Conservation (phyloP, 2,888 invertebrate species). For the Periphyllus acericola region DNA sequence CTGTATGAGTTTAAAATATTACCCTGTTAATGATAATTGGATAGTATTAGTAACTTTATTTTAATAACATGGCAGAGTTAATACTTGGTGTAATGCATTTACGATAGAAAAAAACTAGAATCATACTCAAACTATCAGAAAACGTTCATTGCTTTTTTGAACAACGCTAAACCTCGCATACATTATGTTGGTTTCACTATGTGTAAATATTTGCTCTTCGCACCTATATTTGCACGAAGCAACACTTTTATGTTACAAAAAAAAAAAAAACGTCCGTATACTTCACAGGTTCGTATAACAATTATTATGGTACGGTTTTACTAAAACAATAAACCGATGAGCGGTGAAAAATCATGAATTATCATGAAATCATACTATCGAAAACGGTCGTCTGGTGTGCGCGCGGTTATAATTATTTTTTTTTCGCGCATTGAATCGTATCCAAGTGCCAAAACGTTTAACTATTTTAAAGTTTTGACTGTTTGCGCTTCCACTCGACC, state of each 20-base stretch:
- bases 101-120: background rate
- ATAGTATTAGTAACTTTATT: no score
- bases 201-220: background rate
- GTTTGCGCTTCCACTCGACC: background rate
- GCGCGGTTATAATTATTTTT: background rate
- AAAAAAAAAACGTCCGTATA: background rate
- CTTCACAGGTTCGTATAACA: background rate
- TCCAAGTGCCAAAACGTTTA: constrained; percentile 1
- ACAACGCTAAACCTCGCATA: background rate
- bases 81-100: no score
- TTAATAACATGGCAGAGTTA: no score
- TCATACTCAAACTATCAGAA: background rate
- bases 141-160: background rate
- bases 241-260: background rate
- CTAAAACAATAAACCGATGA: background rate
- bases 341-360: background rate
- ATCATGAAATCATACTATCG: background rate
- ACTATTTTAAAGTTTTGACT: background rate
- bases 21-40: no score
- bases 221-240: background rate
- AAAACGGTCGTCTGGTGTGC: background rate
- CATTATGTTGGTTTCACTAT: background rate
- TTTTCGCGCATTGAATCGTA: background rate
- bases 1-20: no score
- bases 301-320: background rate